Conservation (phyloP, 2,888 invertebrate species). For the Caenorhabditis sulstoni region DNA sequence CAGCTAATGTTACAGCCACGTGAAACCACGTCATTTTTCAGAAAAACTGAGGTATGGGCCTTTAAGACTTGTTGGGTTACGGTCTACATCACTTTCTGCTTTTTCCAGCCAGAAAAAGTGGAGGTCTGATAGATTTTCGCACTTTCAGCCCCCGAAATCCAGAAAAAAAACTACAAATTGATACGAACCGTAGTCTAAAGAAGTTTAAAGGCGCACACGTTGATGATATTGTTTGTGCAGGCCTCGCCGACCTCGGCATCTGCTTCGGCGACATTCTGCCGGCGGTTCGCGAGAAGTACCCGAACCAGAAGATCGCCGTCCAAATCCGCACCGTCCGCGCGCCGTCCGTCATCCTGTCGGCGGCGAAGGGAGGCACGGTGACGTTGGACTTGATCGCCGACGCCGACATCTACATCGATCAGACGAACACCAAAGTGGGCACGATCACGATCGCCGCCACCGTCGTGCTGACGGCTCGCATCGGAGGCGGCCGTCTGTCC, state of each 20-base stretch:
- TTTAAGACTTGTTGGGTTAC: too few species aligned
- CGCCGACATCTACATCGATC: constrained; percentile 76
- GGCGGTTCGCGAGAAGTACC: constrained; percentile 78
- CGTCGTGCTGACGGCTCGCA: constrained; percentile 67
- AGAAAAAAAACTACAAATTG: too few species aligned
- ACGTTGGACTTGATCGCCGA: constrained; percentile 73
- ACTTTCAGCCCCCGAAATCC: too few species aligned
- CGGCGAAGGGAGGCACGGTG: constrained; percentile 71
- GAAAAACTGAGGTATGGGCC: too few species aligned
- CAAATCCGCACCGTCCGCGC: constrained; percentile 74
- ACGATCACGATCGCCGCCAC: constrained; percentile 74
- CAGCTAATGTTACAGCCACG: too few species aligned
- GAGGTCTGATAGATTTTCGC: too few species aligned
- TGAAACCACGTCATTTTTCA: too few species aligned
- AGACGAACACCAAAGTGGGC: constrained; percentile 71
- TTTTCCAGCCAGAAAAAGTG: too few species aligned
- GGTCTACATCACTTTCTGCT: too few species aligned
- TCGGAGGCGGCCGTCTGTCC: constrained; percentile 64
- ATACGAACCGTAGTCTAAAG: too few species aligned
- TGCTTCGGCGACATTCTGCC: constrained; percentile 80
- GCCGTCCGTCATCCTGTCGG: constrained; percentile 71
- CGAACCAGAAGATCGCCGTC: constrained; percentile 75
- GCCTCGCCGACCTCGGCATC: constrained; percentile 77
- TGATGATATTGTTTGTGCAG: too few species aligned
- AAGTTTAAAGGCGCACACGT: too few species aligned